phyloP scores from a whole-genome alignment of 1,140 invertebrate species.

The Ectropis grisescens region DNA sequence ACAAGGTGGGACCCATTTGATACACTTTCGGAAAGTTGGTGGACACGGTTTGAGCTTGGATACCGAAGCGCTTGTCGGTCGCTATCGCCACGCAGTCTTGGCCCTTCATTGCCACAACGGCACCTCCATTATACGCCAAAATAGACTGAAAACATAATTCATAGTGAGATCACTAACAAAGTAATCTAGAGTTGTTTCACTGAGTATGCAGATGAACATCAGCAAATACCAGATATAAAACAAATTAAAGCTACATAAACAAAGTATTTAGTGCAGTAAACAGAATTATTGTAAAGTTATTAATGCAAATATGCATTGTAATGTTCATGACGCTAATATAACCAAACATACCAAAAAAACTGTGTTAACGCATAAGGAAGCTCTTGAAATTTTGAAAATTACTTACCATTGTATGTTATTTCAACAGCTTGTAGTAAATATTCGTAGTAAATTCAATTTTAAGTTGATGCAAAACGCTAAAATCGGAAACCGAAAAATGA shows the following conservation, averaged over 20 bases:
- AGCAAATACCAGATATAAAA: no score
- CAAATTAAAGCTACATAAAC: background rate
- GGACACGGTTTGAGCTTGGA: slow-evolving; percentile 89
- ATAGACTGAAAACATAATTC: slow-evolving; percentile 76
- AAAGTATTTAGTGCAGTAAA: background rate
- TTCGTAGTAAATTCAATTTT: slow-evolving; percentile 2
- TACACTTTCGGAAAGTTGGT: slow-evolving; percentile 94
- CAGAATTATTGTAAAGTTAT: background rate
- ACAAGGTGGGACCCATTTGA: slow-evolving; percentile 92
- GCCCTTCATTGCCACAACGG: slow-evolving; percentile 98
- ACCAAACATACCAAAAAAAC: slow-evolving; percentile 7
- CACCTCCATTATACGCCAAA: slow-evolving; percentile 95
- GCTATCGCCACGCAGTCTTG: slow-evolving; percentile 99
- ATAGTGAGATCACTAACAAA: no score
- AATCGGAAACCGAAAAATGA: slow-evolving; percentile 44
- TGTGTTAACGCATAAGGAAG: background rate
- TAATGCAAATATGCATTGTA: slow-evolving; percentile 19
- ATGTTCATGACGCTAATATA: slow-evolving; percentile 27
- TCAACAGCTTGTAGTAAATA: slow-evolving; percentile 11
- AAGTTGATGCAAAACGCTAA: slow-evolving; percentile 15
- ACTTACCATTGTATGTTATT: slow-evolving; percentile 30
- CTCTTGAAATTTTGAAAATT: background rate
- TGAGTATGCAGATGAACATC: no score
- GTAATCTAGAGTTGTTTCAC: no score
- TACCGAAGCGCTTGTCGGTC: slow-evolving; percentile 93